A percentile compares a stretch with the other conserved stretches of the same genome.
phyloP scores from a whole-genome alignment of 2,888 invertebrate genomes.

The Thalpophila matura region DNA sequence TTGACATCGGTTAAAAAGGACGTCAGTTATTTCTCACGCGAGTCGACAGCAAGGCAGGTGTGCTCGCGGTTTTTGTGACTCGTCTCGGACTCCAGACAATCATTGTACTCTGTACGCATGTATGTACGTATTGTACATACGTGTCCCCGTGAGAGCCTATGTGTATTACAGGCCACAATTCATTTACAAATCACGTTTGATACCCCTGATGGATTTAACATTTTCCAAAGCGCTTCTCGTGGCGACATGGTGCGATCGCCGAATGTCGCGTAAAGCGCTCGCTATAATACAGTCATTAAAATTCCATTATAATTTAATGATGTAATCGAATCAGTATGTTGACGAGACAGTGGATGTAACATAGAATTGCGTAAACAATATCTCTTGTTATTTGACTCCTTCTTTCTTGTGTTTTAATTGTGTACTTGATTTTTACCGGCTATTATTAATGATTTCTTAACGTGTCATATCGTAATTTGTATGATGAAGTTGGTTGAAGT shows the following conservation, averaged over 20 bases:
- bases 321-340: slow-evolving; percentile 30
- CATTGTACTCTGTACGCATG: slow-evolving; percentile 10
- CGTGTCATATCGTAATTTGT: slow-evolving; percentile 15
- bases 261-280: slow-evolving; percentile 1
- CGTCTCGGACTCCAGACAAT: slow-evolving; percentile 19
- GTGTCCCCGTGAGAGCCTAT: neutral
- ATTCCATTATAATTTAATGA: slow-evolving; percentile 26
- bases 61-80: slow-evolving; percentile 31
- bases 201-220: neutral
- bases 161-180: slow-evolving; percentile 2
- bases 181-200: slow-evolving; percentile 1
- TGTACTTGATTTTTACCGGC: no score
- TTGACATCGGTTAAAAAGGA: no score
- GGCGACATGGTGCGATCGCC: neutral
- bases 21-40: slow-evolving; percentile 32
- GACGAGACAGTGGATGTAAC: slow-evolving; percentile 4
- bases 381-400: neutral
- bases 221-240: slow-evolving; percentile 2
- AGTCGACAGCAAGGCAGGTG: slow-evolving; percentile 10
- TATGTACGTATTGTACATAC: neutral
- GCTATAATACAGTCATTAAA: slow-evolving; percentile 16
- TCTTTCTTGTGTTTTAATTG: no score
- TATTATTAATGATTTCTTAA: no score
- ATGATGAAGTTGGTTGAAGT: no score
- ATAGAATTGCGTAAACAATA: slow-evolving; percentile 2